Evolutionary conservation across 2,888 invertebrate species (phyloP).

Genomic region (Mythimna ferrago): DNA sequence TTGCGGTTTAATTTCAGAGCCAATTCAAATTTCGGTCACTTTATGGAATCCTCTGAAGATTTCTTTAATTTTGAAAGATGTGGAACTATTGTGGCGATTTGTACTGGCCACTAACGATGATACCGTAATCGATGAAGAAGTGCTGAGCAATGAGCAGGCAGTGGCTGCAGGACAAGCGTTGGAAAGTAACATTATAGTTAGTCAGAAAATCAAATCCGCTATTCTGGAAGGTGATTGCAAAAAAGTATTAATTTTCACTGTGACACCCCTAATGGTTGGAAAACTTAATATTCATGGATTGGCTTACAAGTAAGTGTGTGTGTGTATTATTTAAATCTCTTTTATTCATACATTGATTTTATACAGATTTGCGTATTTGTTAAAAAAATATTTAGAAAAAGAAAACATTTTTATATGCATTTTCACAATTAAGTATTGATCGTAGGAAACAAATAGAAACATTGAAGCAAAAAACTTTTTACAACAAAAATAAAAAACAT

Average conservation of each 20-base stretch:
- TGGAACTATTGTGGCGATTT: slow-evolving; percentile 94
- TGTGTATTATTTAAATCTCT: slow-evolving; percentile 21
- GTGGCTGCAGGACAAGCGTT: slow-evolving; percentile 75
- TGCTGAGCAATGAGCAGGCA: slow-evolving; percentile 80
- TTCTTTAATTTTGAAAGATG: slow-evolving; percentile 92
- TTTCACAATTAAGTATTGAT: too few relatives aligned
- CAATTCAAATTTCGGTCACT: slow-evolving; percentile 94
- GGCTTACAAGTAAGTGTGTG: slow-evolving; percentile 90
- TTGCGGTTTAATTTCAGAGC: slow-evolving; percentile 89
- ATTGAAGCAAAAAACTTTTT: too few relatives aligned
- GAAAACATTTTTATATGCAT: too few relatives aligned
- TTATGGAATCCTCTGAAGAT: slow-evolving; percentile 95
- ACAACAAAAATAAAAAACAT: too few relatives aligned
- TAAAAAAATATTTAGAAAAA: too few relatives aligned
- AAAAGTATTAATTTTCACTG: slow-evolving; percentile 92
- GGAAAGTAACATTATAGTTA: slow-evolving; percentile 87
- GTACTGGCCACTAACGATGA: slow-evolving; percentile 69
- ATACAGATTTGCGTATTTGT: too few relatives aligned
- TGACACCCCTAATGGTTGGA: slow-evolving; percentile 94
- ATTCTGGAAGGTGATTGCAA: slow-evolving; percentile 91
- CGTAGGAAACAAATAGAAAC: too few relatives aligned
- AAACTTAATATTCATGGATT: slow-evolving; percentile 94
- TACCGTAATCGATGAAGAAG: slow-evolving; percentile 67
- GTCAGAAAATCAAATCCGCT: slow-evolving; percentile 90
- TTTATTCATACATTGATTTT: too few relatives aligned